phyloP scores from a whole-genome alignment of 2,797 vertebrate genomes.

The Nothura maculosa region DNA sequence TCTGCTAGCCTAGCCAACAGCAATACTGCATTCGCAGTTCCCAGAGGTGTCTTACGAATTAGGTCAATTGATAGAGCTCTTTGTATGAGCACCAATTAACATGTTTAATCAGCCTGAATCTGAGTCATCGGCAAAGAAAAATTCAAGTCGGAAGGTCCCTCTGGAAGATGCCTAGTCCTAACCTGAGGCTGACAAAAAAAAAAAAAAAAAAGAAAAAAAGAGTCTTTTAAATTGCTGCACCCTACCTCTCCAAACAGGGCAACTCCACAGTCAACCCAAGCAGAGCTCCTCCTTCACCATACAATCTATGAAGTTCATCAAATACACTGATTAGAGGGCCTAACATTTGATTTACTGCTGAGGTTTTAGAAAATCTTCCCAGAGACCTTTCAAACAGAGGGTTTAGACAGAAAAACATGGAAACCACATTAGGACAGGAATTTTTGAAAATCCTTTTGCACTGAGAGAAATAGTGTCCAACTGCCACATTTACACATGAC shows the following conservation, averaged over 20 bases:
- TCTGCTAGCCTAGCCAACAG: background rate
- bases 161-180: background rate
- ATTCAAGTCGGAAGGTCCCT: background rate
- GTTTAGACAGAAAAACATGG: conserved; percentile 4
- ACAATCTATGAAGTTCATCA: background rate
- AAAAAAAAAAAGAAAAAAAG: too few species aligned
- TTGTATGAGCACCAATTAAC: conserved; percentile 9
- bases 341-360: background rate
- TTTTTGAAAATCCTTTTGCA: background rate
- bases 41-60: accelerated
- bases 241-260: background rate
- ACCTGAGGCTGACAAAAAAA: background rate
- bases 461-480: background rate
- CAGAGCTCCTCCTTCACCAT: background rate
- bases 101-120: background rate
- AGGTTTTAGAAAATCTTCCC: conserved; percentile 39
- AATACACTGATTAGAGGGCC: background rate
- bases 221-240: background rate
- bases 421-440: background rate
- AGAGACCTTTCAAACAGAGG: background rate
- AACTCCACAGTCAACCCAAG: background rate
- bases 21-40: background rate
- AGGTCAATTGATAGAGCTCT: conserved; percentile 6
- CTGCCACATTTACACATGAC: background rate
- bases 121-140: background rate